phyloP scores from a whole-genome alignment of 2,113 vertebrate species.

The Pseudolaguvia tuberculata region DNA sequence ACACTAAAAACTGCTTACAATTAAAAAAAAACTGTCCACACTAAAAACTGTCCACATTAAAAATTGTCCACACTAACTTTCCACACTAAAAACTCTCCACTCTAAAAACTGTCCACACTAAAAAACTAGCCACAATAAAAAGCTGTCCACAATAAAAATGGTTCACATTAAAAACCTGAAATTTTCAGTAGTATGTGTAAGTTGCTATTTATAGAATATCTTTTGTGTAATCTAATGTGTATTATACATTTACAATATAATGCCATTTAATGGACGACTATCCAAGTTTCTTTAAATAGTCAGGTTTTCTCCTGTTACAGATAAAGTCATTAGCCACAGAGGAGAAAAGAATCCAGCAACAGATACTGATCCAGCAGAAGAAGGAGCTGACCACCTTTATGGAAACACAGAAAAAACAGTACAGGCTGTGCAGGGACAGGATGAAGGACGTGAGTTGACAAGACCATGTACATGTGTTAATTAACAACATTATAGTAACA shows the following conservation, averaged over 20 bases:
- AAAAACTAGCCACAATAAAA: too few relatives aligned
- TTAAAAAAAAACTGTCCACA: too few relatives aligned
- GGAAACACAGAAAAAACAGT: conserved; percentile 98
- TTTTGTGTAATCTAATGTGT: neutral
- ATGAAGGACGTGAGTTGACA: conserved; percentile 84
- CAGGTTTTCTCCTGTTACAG: conserved; percentile 57
- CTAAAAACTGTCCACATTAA: too few relatives aligned
- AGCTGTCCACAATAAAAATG: too few relatives aligned
- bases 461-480: neutral
- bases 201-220: neutral
- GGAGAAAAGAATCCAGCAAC: conserved; percentile 99
- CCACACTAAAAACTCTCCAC: too few relatives aligned
- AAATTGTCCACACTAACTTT: too few relatives aligned
- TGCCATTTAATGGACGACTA: neutral
- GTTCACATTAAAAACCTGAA: too few relatives aligned
- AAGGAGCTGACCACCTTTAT: conserved; percentile 98
- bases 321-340: conserved; percentile 86
- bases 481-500: neutral
- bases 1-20: too few relatives aligned
- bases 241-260: too few relatives aligned
- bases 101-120: too few relatives aligned
- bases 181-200: too few relatives aligned
- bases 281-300: neutral
- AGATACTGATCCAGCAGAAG: conserved; percentile 97
- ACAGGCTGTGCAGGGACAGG: conserved; percentile 99